Evolutionary conservation across 2,797 vertebrate genomes (phyloP), one percentile per base, ranked within the genome.

Genomic region (Erpetoichthys calabaricus): DNA sequence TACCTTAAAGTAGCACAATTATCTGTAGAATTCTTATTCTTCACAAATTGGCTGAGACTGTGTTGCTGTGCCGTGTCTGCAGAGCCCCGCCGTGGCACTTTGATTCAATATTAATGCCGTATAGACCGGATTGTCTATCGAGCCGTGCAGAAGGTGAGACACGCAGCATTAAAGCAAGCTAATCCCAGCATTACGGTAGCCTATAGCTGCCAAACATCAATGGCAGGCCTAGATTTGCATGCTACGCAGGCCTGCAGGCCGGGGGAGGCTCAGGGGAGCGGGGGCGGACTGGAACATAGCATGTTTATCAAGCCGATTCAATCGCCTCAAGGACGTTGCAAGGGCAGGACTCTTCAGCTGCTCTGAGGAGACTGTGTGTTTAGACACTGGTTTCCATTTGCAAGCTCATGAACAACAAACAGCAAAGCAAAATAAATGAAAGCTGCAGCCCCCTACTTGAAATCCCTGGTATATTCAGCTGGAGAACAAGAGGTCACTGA

Each of bases 41-140:
- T 25, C 25, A 25, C 25, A 25, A 25, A 25, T 25, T 25, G 25
- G 25, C 25, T 25, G 47, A 49, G 47, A 49, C 3, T 7, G 47
- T n/a, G 47, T 49, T 49, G 47, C 47, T 49, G 47, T 49, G 6
- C 9, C 42, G 45, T 25, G n/a, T 69, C 75, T 78, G 75, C 73
- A 75, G 69, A 74, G 75, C 80, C 78, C 75, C 82, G 76, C 81
- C 79, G 73, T 76, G 79, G 75, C 79, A 81, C 81, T 85, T 85
- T 85, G 81, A 84, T 86, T 84, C 82, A 84, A 86, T 85, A 86
- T 86, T 86, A 85, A 85, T 86, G 82, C 75, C 81, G 84, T 84
- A 84, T 79, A 78, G 76, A 75, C 82, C 78, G 66, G 47, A n/a
- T n/a, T 7, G 47, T 5, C 7, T 5, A 25, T 25, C 25, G 47